phyloP scores from a whole-genome alignment of 2,797 vertebrate genomes.

The Vipera ursinii region DNA sequence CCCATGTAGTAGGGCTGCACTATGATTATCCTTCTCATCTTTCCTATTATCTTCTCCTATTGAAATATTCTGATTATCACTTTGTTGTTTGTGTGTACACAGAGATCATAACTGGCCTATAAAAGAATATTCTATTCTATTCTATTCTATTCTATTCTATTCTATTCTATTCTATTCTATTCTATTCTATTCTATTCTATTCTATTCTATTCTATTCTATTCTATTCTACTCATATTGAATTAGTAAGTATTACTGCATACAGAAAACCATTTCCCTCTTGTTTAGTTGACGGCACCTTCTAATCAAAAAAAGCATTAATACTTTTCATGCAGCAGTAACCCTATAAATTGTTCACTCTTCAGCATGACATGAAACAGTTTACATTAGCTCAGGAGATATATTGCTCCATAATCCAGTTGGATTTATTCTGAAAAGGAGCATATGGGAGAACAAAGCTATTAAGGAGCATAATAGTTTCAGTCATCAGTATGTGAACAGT shows the following conservation, averaged over 20 bases:
- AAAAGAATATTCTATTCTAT: not conserved
- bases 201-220: no score
- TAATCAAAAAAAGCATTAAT: not conserved
- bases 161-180: no score
- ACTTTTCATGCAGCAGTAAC: not conserved
- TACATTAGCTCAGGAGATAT: conserved; percentile 9
- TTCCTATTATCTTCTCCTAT: not conserved
- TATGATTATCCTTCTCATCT: not conserved
- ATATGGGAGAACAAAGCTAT: not conserved
- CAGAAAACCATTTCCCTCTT: not conserved
- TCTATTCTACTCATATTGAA: no score
- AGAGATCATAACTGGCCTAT: not conserved
- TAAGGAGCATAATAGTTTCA: conserved; percentile 1
- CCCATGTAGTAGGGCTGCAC: not conserved
- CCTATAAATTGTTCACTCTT: conserved; percentile 16
- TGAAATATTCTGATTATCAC: not conserved
- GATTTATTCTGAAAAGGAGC: conserved; percentile 8
- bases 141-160: not conserved
- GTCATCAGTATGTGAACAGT: not conserved
- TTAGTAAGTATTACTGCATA: not conserved
- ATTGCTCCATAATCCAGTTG: conserved; percentile 3
- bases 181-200: no score
- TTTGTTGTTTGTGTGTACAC: not conserved
- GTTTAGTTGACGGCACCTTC: not conserved
- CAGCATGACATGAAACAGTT: conserved; percentile 15